Evolutionary conservation across 2,797 vertebrate species (phyloP).

Genomic region (Synanceia verrucosa): DNA sequence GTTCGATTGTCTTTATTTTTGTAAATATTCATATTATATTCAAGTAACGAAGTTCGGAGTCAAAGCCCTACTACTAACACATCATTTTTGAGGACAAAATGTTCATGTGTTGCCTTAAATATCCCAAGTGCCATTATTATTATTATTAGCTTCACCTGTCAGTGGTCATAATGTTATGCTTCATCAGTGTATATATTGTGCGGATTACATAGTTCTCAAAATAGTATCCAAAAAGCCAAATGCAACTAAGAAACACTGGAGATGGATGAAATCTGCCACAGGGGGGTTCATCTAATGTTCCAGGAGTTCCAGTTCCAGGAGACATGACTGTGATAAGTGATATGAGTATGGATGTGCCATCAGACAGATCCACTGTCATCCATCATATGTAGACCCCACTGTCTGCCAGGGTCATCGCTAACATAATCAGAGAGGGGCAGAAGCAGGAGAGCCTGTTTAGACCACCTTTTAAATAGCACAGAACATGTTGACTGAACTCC

Average conservation of each 20-base stretch:
- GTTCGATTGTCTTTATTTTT: too few relatives aligned
- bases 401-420: conserved; percentile 11
- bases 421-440: background rate
- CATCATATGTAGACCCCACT: conserved; percentile 3
- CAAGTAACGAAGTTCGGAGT: too few relatives aligned
- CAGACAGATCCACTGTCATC: background rate
- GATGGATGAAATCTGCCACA: background rate
- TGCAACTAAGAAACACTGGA: background rate
- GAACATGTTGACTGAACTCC: background rate
- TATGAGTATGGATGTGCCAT: background rate
- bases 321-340: conserved; percentile 11
- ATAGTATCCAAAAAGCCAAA: too few relatives aligned
- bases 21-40: too few relatives aligned
- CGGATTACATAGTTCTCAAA: background rate
- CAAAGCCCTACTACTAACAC: too few relatives aligned
- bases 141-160: too few relatives aligned
- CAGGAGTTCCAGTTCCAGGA: background rate
- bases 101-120: too few relatives aligned
- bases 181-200: background rate
- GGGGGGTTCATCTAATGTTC: background rate
- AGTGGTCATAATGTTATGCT: too few relatives aligned
- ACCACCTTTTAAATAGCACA: background rate
- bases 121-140: too few relatives aligned
- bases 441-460: background rate
- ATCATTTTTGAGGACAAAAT: too few relatives aligned